Conservation (phyloP, 2,888 invertebrate species). For the Hartigia nigra region DNA sequence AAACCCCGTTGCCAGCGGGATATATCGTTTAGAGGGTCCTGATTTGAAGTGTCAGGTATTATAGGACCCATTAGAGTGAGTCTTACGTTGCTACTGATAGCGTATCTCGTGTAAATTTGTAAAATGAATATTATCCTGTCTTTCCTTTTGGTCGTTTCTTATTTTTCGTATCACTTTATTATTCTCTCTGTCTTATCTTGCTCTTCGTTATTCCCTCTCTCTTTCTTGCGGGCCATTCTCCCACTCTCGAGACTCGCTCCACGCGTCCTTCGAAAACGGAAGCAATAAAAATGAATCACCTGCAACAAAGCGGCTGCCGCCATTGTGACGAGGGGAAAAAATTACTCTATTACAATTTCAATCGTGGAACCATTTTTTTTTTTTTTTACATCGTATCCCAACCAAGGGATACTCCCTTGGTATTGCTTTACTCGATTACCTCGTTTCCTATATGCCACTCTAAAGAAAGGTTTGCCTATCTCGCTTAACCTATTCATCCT, state of each 20-base stretch:
- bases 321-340: background rate
- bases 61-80: background rate
- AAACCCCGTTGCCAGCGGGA: no score
- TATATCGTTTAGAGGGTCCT: background rate
- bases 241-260: background rate
- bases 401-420: background rate
- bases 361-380: background rate
- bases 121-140: background rate
- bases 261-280: background rate
- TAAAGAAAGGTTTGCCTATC: background rate
- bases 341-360: constrained; percentile 2
- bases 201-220: background rate
- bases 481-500: background rate
- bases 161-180: background rate
- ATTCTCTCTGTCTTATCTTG: background rate
- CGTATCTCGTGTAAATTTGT: background rate
- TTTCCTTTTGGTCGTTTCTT: background rate
- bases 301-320: constrained; percentile 2
- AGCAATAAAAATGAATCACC: constrained; percentile 1
- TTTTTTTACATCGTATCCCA: background rate
- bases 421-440: background rate
- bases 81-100: background rate
- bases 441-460: background rate
- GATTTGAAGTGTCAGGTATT: background rate
- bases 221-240: background rate